Base-by-base conservation (phyloP, 2,797 vertebrate species). In the Anabas testudineus region DNA sequence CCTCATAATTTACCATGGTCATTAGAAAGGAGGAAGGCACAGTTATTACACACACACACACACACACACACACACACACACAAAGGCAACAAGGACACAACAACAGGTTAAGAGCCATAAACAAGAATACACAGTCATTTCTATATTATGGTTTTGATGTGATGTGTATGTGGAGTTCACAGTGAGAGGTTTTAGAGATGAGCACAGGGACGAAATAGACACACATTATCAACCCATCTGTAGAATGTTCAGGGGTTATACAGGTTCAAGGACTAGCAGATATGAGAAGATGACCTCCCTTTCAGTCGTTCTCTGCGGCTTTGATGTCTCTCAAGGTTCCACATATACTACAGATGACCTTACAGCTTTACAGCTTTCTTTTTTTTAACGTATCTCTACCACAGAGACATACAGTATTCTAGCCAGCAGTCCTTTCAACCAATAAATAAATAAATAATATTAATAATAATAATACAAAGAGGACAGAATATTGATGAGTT, bases 1-100 rank as follows among this genome's bases (percentile, higher is more conserved):
- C 41, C 77, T 74, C 84, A 80, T 87, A 78, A 88, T 85, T 88
- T 79, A 87, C 51, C 2, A 4, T 53, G 63, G 81, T 82, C 84
- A 87, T 87, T 88, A 90, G 79, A 49, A 74, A 76, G 55, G 67
- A 86, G 80, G 80, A 85, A 83, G 76, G 59, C 65, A 67, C 37
- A 45, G 66, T 82, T 79, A 84, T 88, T 88, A 85, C 71, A 63
- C 68, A 56, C 52, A 46, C n/a, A 0, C 30, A 32, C n/a, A 15
- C 54, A 49, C 43, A 63, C 68, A 56, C 52, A 55, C n/a, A 0
- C 30, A 32, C n/a, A 15, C 54, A 49, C 43, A 63, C 68, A 52
- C 52, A 22, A 15, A 57, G 21, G 21, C 34, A 10, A 34, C 21
- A 19, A 14, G 13, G 56, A 49, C 36, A 41, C 28, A 52, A 15